phyloP scores from a whole-genome alignment of 2,888 invertebrate genomes.

The Dastarcus helophoroides region DNA sequence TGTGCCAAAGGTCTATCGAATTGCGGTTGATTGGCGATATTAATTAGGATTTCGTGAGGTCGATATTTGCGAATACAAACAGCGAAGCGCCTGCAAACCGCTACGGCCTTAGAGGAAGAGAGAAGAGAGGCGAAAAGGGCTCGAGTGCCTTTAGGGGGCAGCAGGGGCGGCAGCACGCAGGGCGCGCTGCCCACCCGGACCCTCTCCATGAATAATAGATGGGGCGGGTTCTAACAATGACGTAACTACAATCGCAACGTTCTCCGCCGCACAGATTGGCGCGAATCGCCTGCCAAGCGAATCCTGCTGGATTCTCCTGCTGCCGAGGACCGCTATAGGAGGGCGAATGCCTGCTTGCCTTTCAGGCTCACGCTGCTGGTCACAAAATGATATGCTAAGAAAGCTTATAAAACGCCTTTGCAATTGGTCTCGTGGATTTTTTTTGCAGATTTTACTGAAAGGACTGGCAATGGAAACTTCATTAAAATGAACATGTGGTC shows the following conservation, averaged over 20 bases:
- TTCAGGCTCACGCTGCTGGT: no score
- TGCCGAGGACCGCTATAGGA: no score
- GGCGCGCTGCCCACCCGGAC: conserved; percentile 19
- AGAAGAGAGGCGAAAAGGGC: conserved; percentile 10
- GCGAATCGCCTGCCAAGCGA: conserved; percentile 24
- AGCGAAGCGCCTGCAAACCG: conserved; percentile 18
- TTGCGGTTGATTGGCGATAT: conserved; percentile 7
- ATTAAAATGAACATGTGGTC: no score
- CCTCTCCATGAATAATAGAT: conserved; percentile 34
- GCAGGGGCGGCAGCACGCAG: no score
- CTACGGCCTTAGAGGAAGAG: conserved; percentile 13
- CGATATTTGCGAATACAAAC: conserved; percentile 17
- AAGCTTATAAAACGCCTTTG: no score
- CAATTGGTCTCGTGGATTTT: no score
- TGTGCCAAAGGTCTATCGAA: no score
- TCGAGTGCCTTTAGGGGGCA: no score
- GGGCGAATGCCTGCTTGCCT: neutral
- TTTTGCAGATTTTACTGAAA: no score
- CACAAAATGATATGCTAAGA: no score
- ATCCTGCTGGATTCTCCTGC: conserved; percentile 17
- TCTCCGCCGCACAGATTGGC: conserved; percentile 34
- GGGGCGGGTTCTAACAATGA: conserved; percentile 38
- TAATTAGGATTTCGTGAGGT: conserved; percentile 12
- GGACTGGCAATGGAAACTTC: no score
- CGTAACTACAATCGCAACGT: conserved; percentile 37